Conservation (phyloP, 2,888 invertebrate genomes). For the Drosophila villosipedis region DNA sequence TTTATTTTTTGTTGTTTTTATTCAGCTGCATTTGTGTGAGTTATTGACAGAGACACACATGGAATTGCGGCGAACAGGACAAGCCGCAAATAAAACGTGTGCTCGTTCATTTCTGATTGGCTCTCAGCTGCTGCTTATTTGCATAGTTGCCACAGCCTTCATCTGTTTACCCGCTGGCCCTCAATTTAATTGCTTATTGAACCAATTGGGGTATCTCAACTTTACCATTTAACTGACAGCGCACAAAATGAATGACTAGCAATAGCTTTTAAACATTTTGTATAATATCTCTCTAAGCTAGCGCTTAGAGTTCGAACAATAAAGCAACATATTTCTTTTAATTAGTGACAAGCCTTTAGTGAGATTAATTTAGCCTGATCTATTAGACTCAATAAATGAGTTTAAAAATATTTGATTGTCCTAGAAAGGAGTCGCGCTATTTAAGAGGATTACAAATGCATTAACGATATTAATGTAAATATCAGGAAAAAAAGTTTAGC, state of each 20-base stretch:
- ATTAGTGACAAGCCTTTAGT: not conserved
- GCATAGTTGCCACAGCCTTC: conserved; percentile 48
- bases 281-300: rapidly evolving
- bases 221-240: conserved; percentile 16
- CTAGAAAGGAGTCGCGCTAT: not conserved
- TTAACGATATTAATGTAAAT: not conserved
- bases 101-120: conserved; percentile 20
- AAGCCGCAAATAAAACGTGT: conserved; percentile 75
- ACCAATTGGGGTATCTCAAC: conserved; percentile 30
- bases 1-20: conserved; percentile 36
- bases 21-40: conserved; percentile 55
- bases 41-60: conserved; percentile 62
- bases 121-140: conserved; percentile 50
- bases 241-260: not conserved
- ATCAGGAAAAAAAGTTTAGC: not conserved
- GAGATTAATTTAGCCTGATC: not conserved
- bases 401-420: not conserved
- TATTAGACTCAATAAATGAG: not conserved
- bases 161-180: conserved; percentile 28
- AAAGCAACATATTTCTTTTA: not conserved
- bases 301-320: not conserved
- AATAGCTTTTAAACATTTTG: not conserved
- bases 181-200: conserved; percentile 24
- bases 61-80: conserved; percentile 56
- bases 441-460: conserved; percentile 6